Base-by-base conservation (phyloP, 2,113 vertebrate genomes). In the Marcusenius ussheri region DNA sequence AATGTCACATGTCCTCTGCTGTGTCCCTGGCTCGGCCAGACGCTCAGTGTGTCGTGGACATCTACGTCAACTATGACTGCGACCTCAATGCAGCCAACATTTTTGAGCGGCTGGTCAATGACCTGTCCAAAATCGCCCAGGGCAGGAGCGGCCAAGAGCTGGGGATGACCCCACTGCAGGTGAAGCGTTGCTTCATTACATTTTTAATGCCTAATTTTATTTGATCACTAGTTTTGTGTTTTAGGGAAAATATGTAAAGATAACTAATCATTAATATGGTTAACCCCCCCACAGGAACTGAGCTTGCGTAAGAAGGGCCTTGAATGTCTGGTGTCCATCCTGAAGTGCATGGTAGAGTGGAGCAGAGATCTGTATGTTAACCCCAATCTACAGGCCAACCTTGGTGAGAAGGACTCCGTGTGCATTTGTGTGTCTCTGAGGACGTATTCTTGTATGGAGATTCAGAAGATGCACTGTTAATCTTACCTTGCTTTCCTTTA, bases 301-400 rank as follows among this genome's bases (percentile, higher is more conserved):
- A 99, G 98, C 88, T 96, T 99, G 87, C 96, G 98, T 94, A 99
- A 99, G 93, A 99, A 99, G 94, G 98, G 98, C 66, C 94, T 99
- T 88, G 98, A 99, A 94, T 99, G 98, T 93, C 94, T 99, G 86
- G 98, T 99, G 93, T 99, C 98, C 89, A 97, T 99, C 93, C 96
- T 99, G 85, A 99, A 99, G 93, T 99, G 98, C 93, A 99, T 99
- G 98, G 98, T 99, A 91, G 98, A 99, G 91, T 99, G 98, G 98
- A 99, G 98, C 95, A 98, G 97, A 95, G 98, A 99, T 94, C 95
- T 99, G 89, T 99, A 99, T 10, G 97, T 99, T 93, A 99, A 99
- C 89, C 98, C 98, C 0, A 99, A 99, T 93, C 97, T 98, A 89
- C 98, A 98, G 92, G 92, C 98, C 62, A 97, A 96, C 94, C 95